Evolutionary conservation across 2,797 vertebrate species (phyloP).

Genomic region (Lepus townsendii): DNA sequence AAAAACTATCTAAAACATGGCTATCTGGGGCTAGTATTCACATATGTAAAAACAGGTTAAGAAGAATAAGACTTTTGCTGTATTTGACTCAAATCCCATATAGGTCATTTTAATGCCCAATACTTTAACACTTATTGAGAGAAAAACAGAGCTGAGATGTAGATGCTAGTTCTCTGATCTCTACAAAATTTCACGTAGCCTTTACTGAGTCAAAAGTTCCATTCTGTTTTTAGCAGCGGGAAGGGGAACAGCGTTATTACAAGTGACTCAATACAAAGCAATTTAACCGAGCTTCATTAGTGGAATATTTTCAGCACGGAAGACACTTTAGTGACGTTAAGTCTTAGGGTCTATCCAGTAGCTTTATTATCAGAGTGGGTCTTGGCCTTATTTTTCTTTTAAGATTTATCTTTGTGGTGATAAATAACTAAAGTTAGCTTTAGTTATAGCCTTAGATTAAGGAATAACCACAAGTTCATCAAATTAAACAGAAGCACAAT

Average conservation of each 20-base stretch:
- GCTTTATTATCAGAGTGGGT: neutral
- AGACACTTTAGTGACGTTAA: neutral
- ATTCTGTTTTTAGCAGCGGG: constrained; percentile 81
- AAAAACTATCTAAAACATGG: neutral
- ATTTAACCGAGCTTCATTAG: constrained; percentile 63
- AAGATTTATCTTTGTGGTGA: neutral
- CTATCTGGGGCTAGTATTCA: neutral
- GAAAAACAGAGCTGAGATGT: constrained; percentile 3
- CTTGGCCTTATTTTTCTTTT: neutral
- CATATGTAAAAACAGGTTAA: neutral
- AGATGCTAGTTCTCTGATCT: constrained; percentile 62
- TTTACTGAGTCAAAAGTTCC: constrained; percentile 81
- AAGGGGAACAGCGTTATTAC: constrained; percentile 71
- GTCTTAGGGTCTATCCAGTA: neutral
- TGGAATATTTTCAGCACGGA: constrained; percentile 36
- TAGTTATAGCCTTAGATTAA: constrained; percentile 43
- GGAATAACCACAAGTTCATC: constrained; percentile 30
- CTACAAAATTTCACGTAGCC: constrained; percentile 68
- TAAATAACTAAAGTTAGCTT: neutral
- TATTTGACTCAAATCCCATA: neutral
- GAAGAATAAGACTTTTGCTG: neutral
- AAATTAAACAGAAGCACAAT: constrained; percentile 37
- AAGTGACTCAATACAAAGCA: constrained; percentile 80
- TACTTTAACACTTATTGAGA: neutral
- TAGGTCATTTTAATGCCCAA: neutral